Percentiles rank a stretch among this genome's conserved stretches.
Conservation (phyloP, 2,797 vertebrate genomes). For the Xiphorhynchus erythropygius region DNA sequence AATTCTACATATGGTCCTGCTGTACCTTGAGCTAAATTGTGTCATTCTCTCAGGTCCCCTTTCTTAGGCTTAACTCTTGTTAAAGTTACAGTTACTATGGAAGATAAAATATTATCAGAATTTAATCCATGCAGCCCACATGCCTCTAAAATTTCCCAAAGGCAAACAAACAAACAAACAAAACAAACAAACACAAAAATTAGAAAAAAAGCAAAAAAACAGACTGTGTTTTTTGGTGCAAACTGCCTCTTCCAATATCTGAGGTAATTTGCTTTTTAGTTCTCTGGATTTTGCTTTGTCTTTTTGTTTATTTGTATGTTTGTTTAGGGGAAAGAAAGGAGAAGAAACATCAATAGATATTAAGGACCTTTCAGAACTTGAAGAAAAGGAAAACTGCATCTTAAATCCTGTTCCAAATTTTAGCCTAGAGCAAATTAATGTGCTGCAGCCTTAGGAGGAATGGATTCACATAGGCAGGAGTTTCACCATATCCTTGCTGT, state of each 20-base stretch:
- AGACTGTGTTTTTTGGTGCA: neutral
- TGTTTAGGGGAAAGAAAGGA: slow-evolving; percentile 6
- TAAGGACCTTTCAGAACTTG: slow-evolving; percentile 37
- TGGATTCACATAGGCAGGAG: neutral
- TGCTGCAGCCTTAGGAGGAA: neutral
- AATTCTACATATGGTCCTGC: neutral
- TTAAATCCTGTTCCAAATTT: slow-evolving; percentile 20
- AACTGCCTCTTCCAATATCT: neutral
- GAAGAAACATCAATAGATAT: neutral
- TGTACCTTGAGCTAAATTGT: neutral
- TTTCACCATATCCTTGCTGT: neutral
- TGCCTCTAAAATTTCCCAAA: neutral
- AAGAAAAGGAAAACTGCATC: slow-evolving; percentile 42
- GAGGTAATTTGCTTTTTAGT: neutral
- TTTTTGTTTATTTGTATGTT: neutral
- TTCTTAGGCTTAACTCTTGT: neutral
- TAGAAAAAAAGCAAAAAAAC: neutral
- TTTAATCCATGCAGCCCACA: neutral
- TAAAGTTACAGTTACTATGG: neutral
- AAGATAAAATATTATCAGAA: neutral
- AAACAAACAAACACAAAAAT: neutral
- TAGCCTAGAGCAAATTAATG: slow-evolving; percentile 19
- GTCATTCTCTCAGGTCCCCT: neutral
- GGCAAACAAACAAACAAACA: neutral
- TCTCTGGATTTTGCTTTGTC: neutral